Percentiles rank a stretch among this genome's conserved stretches.
These are phyloP conservation scores for Apteryx owenii DNA, from an alignment of 2,113 vertebrate species.

Conservation along the genomic window DNA sequence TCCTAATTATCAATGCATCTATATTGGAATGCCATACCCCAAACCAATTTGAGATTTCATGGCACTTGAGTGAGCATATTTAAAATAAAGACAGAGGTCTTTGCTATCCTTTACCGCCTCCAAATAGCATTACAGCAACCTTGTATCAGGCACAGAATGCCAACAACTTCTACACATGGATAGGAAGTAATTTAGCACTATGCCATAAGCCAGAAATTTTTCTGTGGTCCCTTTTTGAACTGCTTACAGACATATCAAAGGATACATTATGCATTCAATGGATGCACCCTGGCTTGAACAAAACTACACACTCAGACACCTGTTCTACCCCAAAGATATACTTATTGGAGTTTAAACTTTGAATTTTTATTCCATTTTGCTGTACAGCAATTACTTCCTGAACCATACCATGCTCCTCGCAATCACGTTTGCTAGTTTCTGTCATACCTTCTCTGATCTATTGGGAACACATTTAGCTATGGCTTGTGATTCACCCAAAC, in stretches of 20 bases:
- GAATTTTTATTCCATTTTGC: neutral
- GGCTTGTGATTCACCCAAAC: neutral
- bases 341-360: neutral
- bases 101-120: neutral
- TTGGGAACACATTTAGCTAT: neutral
- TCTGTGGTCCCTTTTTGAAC: neutral
- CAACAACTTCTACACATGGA: neutral
- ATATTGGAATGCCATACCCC: neutral
- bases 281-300: neutral
- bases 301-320: neutral
- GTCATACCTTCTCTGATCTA: neutral
- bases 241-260: neutral
- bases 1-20: neutral
- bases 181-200: conserved; percentile 13
- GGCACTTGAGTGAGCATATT: neutral
- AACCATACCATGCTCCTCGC: neutral
- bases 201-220: neutral
- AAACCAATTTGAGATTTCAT: neutral
- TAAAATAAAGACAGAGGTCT: neutral
- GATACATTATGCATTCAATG: neutral
- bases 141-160: neutral
- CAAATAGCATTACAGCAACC: neutral
- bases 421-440: neutral
- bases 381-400: neutral
- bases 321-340: neutral